Conservation (phyloP, 1,140 invertebrate genomes). For the Ceratosolen solmsi region DNA sequence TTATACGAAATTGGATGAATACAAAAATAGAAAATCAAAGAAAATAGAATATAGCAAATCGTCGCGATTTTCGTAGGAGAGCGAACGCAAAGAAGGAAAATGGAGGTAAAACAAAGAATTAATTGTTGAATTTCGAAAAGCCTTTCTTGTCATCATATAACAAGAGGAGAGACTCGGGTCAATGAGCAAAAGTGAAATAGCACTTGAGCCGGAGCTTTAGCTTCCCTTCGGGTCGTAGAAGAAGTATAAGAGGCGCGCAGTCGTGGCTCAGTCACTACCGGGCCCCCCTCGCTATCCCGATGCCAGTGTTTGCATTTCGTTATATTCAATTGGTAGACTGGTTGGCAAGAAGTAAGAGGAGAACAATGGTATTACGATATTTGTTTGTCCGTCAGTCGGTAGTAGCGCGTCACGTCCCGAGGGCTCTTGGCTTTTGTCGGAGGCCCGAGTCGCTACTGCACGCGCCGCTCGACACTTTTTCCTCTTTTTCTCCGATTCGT, state of each 20-base stretch:
- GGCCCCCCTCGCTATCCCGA: conserved; percentile 62
- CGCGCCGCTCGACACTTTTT: conserved; percentile 39
- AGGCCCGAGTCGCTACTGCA: conserved; percentile 54
- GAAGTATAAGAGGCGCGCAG: conserved; percentile 4
- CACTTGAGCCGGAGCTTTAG: conserved; percentile 38
- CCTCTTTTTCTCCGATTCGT: conserved; percentile 9
- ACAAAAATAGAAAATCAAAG: not conserved
- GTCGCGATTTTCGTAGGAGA: not conserved
- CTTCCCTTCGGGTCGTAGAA: conserved; percentile 39
- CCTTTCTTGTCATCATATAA: conserved; percentile 9
- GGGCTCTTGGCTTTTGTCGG: conserved; percentile 60
- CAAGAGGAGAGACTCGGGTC: conserved; percentile 37
- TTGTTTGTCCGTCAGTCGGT: conserved; percentile 68
- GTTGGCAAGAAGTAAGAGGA: conserved; percentile 65
- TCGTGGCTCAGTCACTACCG: not conserved
- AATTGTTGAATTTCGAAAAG: conserved; percentile 51
- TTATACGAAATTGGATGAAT: too few species aligned
- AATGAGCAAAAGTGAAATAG: conserved; percentile 51
- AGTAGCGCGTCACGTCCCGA: conserved; percentile 61
- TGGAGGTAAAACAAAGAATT: conserved; percentile 37
- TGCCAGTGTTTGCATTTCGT: conserved; percentile 72
- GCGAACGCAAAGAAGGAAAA: not conserved
- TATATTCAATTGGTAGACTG: conserved; percentile 69
- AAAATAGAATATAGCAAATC: not conserved
- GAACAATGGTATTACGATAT: conserved; percentile 73